Percentiles rank a stretch among this genome's conserved stretches.
Evolutionary conservation across 2,797 vertebrate species (phyloP).

Genomic region (Champsocephalus esox): DNA sequence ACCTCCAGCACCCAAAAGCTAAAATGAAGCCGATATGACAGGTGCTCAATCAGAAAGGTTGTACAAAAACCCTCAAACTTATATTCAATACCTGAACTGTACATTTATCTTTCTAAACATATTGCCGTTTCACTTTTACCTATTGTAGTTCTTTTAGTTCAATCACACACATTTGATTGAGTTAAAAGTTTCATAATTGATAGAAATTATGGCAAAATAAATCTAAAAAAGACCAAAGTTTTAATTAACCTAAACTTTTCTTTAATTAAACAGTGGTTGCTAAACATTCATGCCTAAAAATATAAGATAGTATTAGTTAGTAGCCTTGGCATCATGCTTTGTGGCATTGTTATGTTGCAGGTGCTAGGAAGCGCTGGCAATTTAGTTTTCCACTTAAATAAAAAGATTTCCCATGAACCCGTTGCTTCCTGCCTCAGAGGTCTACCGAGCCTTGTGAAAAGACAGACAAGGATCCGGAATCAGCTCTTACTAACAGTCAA

Average conservation of each 20-base stretch:
- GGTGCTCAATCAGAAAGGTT: neutral
- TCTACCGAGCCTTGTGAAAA: neutral
- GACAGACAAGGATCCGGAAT: neutral
- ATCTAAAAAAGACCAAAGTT: neutral
- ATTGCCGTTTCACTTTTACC: neutral
- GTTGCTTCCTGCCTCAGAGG: neutral
- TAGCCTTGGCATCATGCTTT: neutral
- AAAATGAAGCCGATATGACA: neutral
- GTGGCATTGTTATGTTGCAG: neutral
- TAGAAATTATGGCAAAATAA: neutral
- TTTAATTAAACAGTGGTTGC: neutral
- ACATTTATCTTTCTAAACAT: neutral
- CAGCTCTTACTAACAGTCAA: conserved; percentile 11
- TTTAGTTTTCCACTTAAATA: conserved; percentile 2
- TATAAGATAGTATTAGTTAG: neutral
- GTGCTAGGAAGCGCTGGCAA: neutral
- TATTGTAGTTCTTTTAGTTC: neutral
- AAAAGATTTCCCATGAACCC: conserved; percentile 13
- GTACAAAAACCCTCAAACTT: neutral
- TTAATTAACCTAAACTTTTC: neutral
- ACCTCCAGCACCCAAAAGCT: neutral
- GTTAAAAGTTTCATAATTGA: neutral
- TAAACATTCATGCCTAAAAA: too few relatives aligned
- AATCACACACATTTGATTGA: neutral
- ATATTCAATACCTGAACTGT: neutral